Base-by-base conservation (phyloP, 2,113 vertebrate genomes). In the Scartelaos histophorus region DNA sequence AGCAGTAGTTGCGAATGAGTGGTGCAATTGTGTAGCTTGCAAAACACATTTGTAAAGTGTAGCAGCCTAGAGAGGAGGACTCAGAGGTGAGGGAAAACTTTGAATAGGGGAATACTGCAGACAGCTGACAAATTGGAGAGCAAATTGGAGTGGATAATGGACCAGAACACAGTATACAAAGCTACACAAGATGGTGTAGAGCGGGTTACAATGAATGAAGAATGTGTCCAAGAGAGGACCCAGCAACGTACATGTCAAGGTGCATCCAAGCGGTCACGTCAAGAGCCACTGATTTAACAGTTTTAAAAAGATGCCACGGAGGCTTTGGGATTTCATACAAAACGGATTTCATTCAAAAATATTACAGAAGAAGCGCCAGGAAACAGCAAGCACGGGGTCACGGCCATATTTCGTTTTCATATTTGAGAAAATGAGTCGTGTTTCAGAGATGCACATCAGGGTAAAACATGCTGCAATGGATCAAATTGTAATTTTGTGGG, bases 11-110 rank as follows among this genome's bases (percentile, higher is more conserved):
- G 38, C n/a, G 66, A 56, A 47, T 77, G 64, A 80, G 29, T 56
- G 35, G 29, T 57, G 35, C 5, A 12, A 60, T 72, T 69, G 21
- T 19, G 10, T 64, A 76, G 67, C 60, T 61, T 65, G 54, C 35
- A 46, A 65, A 83, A 78, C 13, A 62, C 61, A 58, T 75, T 74
- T 72, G 17, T 49, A 45, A 72, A 77, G 71, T 75, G 72, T 58
- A 65, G 64, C 70, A 82, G 69, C 38, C 16, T 68, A 43, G 51
- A 60, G 70, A 69, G 3, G 24, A 60, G 61, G 58, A 78, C 74
- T 85, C 73, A 75, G 74, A 22, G 49, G 25, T 21, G 71, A 25
- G 19, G 76, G 76, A 84, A 68, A 79, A 74, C 68, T 74, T 67
- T 69, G 73, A 62, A 75, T 67, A 73, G 49, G 51, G 24, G 43